Evolutionary conservation across 30 jellyfish, hydroid and myxozoan species (phyloP).

Genomic region (Turritopsis dohrnii): DNA sequence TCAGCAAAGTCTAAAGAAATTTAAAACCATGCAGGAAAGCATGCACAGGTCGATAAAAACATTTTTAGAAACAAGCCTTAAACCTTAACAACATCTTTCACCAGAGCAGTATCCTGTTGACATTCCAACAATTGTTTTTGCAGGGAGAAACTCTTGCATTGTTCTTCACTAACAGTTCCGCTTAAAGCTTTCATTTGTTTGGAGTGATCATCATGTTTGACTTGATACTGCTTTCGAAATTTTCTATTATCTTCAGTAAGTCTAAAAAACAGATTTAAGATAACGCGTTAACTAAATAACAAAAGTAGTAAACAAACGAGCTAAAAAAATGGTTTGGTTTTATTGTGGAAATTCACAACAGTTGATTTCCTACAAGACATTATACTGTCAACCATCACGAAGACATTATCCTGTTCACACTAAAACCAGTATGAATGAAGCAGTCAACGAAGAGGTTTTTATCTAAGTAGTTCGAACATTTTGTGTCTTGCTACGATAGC

Average conservation of each 20-base stretch:
- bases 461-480: too few species aligned
- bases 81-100: conserved; percentile 19
- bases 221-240: conserved; percentile 54
- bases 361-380: too few species aligned
- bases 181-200: conserved; percentile 35
- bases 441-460: too few species aligned
- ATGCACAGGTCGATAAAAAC: too few species aligned
- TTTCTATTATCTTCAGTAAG: conserved; percentile 53
- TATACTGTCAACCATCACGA: too few species aligned
- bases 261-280: conserved; percentile 27
- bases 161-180: not conserved
- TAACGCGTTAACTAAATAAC: too few species aligned
- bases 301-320: too few species aligned
- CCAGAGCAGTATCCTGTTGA: not conserved
- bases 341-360: too few species aligned
- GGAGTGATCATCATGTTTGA: conserved; percentile 35
- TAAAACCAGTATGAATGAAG: too few species aligned
- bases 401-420: too few species aligned
- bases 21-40: not conserved
- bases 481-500: too few species aligned
- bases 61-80: not conserved
- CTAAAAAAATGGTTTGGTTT: too few species aligned
- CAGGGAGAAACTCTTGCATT: not conserved
- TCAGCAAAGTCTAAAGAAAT: not conserved
- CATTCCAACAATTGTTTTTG: not conserved